Conservation (phyloP, 2,888 invertebrate genomes). For the Melanostoma mellinum region DNA sequence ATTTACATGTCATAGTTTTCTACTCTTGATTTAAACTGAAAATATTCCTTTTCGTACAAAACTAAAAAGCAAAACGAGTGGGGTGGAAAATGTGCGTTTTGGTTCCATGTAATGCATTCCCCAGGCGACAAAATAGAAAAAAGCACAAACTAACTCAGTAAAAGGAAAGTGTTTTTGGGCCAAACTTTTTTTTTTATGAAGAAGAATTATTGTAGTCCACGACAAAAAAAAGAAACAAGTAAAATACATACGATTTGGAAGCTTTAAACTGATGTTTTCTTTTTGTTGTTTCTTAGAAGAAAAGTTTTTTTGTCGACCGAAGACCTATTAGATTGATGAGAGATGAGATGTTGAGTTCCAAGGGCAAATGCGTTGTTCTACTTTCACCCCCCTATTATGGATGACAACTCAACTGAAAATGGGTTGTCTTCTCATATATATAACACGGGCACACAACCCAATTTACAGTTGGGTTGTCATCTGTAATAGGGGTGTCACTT, state of each 20-base stretch:
- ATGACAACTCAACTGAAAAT: too few relatives aligned
- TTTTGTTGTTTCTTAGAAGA: background rate
- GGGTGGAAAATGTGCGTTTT: slow-evolving; percentile 57
- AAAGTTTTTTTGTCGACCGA: background rate
- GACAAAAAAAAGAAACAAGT: slow-evolving; percentile 57
- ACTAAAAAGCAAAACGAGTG: slow-evolving; percentile 40
- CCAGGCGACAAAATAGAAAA: slow-evolving; percentile 48
- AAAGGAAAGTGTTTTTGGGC: slow-evolving; percentile 51
- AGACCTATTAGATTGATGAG: too few relatives aligned
- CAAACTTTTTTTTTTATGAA: slow-evolving; percentile 61
- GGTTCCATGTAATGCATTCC: slow-evolving; percentile 53
- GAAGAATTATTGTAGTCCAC: slow-evolving; percentile 61
- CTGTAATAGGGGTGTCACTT: too few relatives aligned
- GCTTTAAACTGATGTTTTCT: slow-evolving; percentile 45
- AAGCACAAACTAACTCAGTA: slow-evolving; percentile 52
- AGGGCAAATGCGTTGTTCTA: background rate
- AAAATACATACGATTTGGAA: slow-evolving; percentile 72
- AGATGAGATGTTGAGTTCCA: background rate
- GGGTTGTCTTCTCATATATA: too few relatives aligned
- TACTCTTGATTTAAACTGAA: slow-evolving; percentile 70
- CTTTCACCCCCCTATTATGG: too few relatives aligned
- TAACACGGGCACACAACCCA: too few relatives aligned
- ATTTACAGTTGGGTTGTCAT: too few relatives aligned
- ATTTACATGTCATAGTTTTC: slow-evolving; percentile 73
- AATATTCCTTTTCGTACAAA: slow-evolving; percentile 69